A percentile compares a stretch with the other conserved stretches of the same genome.
Evolutionary conservation across 2,797 vertebrate species (phyloP).

Genomic region (Alfaro cultratus): DNA sequence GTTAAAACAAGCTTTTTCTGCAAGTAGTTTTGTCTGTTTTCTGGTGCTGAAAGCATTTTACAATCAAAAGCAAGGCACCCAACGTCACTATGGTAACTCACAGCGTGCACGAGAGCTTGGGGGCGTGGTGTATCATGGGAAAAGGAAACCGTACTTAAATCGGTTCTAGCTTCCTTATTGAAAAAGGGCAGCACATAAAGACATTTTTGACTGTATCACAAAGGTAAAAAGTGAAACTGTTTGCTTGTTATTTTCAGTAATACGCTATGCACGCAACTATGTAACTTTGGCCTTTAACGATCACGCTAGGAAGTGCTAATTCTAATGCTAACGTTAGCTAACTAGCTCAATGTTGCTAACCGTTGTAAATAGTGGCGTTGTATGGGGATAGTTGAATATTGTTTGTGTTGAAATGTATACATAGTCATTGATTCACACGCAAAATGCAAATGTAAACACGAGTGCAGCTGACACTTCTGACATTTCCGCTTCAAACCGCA

Average conservation of each 20-base stretch:
- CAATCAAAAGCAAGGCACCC: neutral
- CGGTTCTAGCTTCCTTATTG: neutral
- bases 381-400: neutral
- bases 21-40: neutral
- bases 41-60: too few relatives aligned
- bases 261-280: fast-evolving
- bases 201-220: neutral
- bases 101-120: slow-evolving; percentile 36
- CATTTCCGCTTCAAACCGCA: slow-evolving; percentile 10
- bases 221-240: neutral
- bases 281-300: neutral
- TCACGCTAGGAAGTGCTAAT: neutral
- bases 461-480: too few relatives aligned
- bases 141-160: slow-evolving; percentile 30
- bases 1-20: neutral
- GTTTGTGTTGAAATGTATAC: neutral
- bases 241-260: neutral
- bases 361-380: neutral
- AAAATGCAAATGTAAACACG: too few relatives aligned
- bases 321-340: slow-evolving; percentile 20
- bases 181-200: neutral
- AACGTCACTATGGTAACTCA: slow-evolving; percentile 54
- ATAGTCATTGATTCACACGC: neutral
- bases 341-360: slow-evolving; percentile 9
- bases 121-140: slow-evolving; percentile 63